Conservation (phyloP, 2,113 vertebrate genomes). For the Cyanistes caeruleus region DNA sequence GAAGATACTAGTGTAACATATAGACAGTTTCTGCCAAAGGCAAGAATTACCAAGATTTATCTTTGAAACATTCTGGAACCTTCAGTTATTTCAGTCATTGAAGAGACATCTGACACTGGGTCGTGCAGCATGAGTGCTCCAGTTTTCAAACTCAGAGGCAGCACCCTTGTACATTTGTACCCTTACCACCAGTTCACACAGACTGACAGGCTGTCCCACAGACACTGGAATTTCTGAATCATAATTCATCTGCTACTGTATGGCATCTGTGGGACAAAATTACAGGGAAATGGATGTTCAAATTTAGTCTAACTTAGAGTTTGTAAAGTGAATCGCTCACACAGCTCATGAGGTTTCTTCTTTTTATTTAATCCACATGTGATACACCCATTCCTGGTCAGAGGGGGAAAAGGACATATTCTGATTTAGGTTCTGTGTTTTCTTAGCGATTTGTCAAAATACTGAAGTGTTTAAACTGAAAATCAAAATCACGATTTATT, state of each 20-base stretch:
- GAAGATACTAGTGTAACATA: neutral
- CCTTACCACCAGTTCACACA: neutral
- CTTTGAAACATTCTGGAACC: neutral
- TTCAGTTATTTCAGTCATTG: neutral
- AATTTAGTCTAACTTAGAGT: neutral
- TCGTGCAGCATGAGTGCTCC: neutral
- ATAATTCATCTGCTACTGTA: neutral
- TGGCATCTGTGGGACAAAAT: neutral
- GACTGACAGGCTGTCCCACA: neutral
- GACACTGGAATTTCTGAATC: neutral
- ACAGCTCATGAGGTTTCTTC: neutral
- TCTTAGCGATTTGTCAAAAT: neutral
- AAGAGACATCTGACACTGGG: neutral
- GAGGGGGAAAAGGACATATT: neutral
- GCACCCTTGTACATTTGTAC: accelerated
- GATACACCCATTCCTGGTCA: no score
- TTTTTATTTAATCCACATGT: neutral
- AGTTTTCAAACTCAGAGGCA: neutral
- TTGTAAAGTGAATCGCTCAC: accelerated
- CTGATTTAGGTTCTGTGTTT: neutral
- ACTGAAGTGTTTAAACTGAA: neutral
- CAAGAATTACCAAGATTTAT: neutral
- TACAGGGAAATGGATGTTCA: neutral
- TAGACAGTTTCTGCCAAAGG: neutral
- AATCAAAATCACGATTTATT: neutral